These are phyloP conservation scores for Adelges cooleyi DNA, from an alignment of 1,140 invertebrate species.

Conservation along the genomic window DNA sequence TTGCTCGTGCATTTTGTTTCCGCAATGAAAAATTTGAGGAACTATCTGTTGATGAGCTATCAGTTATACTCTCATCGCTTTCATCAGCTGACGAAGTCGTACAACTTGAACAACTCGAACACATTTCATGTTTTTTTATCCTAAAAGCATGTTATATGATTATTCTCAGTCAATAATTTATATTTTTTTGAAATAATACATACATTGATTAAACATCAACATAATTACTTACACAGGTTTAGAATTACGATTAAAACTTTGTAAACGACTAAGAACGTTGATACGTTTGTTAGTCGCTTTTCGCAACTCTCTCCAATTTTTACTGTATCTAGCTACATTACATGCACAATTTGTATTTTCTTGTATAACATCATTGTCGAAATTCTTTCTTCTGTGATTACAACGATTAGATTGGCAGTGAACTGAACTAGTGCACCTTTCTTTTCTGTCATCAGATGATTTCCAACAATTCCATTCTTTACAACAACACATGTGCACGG, in stretches of 20 bases:
- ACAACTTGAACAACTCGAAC: constrained; percentile 22
- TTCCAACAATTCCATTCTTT: constrained; percentile 11
- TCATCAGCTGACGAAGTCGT: constrained; percentile 11
- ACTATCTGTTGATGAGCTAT: constrained; percentile 5
- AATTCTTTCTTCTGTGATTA: not conserved
- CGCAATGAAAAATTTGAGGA: constrained; percentile 16
- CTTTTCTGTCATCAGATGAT: not conserved
- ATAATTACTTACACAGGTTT: not conserved
- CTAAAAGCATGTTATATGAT: not conserved
- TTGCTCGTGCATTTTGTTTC: constrained; percentile 14
- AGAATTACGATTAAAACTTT: not conserved
- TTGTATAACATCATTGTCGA: not conserved
- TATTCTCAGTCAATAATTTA: too few relatives aligned
- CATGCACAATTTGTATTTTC: not conserved
- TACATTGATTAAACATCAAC: too few relatives aligned
- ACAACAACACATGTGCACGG: not conserved
- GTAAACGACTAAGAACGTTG: not conserved
- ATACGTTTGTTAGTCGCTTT: not conserved
- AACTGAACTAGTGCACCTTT: not conserved
- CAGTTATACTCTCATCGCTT: constrained; percentile 9
- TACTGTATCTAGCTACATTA: not conserved
- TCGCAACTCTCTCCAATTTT: constrained; percentile 8
- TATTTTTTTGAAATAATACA: too few relatives aligned
- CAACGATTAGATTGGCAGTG: not conserved
- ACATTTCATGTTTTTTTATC: constrained; percentile 8